Evolutionary conservation across 1,140 invertebrate genomes (phyloP), one percentile per base, ranked within the genome.

Genomic region (Tenebrio molitor): DNA sequence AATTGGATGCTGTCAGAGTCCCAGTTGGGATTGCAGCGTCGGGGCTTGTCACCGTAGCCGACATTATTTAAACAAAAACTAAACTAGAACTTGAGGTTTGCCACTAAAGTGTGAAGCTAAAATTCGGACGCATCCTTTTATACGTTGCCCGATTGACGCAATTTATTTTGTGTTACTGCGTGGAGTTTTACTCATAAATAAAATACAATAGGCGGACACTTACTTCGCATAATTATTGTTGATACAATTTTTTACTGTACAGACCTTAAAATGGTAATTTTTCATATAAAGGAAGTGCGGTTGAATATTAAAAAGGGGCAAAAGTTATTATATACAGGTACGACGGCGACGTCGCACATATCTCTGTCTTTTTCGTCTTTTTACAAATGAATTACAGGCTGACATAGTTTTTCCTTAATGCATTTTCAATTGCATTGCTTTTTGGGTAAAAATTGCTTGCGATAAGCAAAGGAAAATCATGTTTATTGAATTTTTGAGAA

Each of bases 1-100:
- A 83, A 72, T 80, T 86, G 4, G 83, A 84, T 10, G 88, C 85
- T 66, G 87, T 87, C 21, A 87, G 78, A 14, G 82, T 70, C 17
- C 82, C 85, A 23, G 77, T 68, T 34, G 83, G 77, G 8, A 15
- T 6, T 17, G 44, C 64, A 41, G 83, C 23, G 1, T 80, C 78
- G 4, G 83, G 78, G 10, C 78, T 82, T 14, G 81, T 80, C 19
- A 83, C 66, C 4, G 74, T 64, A 7, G 69, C 53, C 10, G 77
- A 76, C 76, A 78, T 79, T 46, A 21, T 17, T 29, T 10, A 33
- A 33, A 5, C 4, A 39, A 7, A 2, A 39, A 58, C 50, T 58
- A 58, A 50, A 58, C 46, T 50, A 53, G 5, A 58, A 39, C 36
- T 39, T n/a, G 36, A 8, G 36, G 12, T 25, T n/a, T 58, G 21